Evolutionary conservation across 1,140 invertebrate species (phyloP).

Genomic region (Pogonognathellus flavescens): DNA sequence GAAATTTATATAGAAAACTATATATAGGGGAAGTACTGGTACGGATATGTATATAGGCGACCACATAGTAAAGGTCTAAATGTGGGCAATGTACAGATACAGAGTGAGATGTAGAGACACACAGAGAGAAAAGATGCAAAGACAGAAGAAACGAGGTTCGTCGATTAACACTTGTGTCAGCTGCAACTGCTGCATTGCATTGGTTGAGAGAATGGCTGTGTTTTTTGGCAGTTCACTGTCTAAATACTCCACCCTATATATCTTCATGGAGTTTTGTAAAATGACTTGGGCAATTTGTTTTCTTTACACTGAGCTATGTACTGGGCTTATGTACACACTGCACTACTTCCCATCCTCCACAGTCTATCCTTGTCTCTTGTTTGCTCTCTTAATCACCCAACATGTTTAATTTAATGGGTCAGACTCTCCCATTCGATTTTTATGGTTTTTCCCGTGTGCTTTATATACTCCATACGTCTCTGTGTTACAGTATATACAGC

Average conservation of each 20-base stretch:
- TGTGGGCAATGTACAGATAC: not conserved
- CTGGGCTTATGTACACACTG: not conserved
- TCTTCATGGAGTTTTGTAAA: conserved; percentile 45
- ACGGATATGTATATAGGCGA: not conserved
- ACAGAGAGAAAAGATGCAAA: conserved; percentile 13
- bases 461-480: no score
- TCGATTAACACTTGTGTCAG: conserved; percentile 49
- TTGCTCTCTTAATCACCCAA: conserved; percentile 16
- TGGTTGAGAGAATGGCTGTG: conserved; percentile 40
- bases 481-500: not conserved
- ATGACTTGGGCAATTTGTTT: conserved; percentile 47
- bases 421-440: not conserved
- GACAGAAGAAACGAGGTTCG: conserved; percentile 45
- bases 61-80: no score
- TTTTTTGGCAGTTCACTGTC: conserved; percentile 48
- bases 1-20: not conserved
- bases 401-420: conserved; percentile 37
- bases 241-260: conserved; percentile 48
- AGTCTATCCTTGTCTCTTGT: not conserved
- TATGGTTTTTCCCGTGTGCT: not conserved
- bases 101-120: not conserved
- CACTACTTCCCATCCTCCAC: not conserved
- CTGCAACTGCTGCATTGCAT: conserved; percentile 45
- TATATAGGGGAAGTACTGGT: not conserved
- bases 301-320: not conserved